Evolutionary conservation across 1,140 invertebrate genomes (phyloP), one percentile per base, ranked within the genome.

Genomic region (Zaprionus davidi): DNA sequence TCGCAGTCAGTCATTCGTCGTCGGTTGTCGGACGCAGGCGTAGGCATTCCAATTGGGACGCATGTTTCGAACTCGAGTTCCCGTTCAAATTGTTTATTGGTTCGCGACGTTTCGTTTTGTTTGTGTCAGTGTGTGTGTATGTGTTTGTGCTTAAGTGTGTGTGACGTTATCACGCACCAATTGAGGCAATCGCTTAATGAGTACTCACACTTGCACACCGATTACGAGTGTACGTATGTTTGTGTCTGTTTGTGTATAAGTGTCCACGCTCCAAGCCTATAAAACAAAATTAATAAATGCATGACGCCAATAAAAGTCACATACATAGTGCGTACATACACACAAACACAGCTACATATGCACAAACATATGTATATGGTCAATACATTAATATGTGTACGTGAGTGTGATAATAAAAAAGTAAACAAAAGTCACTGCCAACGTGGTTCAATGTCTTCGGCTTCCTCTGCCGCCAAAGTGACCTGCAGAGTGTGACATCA

Each of bases 371-470:
- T 46, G 46, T 68, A 60, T 68, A 28, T 79, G 44, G 49, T 31
- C 7, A 31, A 22, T 36, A 34, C 7, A 34, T 34, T 34, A 34
- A 34, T 34, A 34, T 34, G 31, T 34, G 36, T 44, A n/a, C 49
- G 31, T 51, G 36, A 65, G 70, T 60, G 76, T 88, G 78, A 81
- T 83, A 84, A 87, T 81, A 84, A 84, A 80, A 83, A 78, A 72
- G 77, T 72, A 88, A 86, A 82, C 73, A 87, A 86, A 87, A 86
- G 83, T 84, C 81, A 83, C 81, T 84, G 81, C 74, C 81, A 84
- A 77, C 73, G 66, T 73, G 78, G 81, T 86, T 86, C 83, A 87
- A 86, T 86, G 83, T 86, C 82, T 86, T 77, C 66, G 55, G 58
- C 55, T 41, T 36, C n/a, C 53, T 59, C 41, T 17, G n/a, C 7